Evolutionary conservation across 2,113 vertebrate species (phyloP).

Genomic region (Myrmecobius fasciatus): DNA sequence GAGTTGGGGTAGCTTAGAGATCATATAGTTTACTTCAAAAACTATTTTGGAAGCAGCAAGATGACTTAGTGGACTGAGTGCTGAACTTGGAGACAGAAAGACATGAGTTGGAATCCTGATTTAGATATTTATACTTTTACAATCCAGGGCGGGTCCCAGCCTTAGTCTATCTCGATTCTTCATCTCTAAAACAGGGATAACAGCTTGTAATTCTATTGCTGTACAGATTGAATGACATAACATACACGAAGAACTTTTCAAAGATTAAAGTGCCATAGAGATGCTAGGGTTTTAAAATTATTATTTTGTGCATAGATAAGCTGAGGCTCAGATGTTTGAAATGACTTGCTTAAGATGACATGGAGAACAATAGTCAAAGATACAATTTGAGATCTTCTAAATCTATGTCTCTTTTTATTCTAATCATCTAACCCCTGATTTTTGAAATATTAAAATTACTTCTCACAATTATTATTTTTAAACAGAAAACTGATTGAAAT

Average conservation of each 20-base stretch:
- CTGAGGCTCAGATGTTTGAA: not conserved
- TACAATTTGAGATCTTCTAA: not conserved
- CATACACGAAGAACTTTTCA: not conserved
- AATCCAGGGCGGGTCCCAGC: rapidly evolving
- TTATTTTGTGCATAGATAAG: not conserved
- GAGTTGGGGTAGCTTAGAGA: not conserved
- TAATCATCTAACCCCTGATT: not conserved
- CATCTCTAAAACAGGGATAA: not conserved
- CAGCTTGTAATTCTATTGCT: not conserved
- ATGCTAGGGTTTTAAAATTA: not conserved
- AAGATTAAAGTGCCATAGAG: not conserved
- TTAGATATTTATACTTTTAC: too few species aligned
- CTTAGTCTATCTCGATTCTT: not conserved
- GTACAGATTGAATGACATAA: not conserved
- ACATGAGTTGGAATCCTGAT: rapidly evolving
- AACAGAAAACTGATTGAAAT: not conserved
- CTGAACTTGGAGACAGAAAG: rapidly evolving
- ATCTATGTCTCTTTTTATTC: not conserved
- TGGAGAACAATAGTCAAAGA: not conserved
- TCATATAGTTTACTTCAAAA: not conserved
- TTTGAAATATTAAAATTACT: not conserved
- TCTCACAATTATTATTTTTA: not conserved
- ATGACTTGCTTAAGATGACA: not conserved
- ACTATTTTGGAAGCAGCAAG: not conserved
- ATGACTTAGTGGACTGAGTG: not conserved